phyloP scores from a whole-genome alignment of 2,888 invertebrate genomes.

The Nasonia oneida region DNA sequence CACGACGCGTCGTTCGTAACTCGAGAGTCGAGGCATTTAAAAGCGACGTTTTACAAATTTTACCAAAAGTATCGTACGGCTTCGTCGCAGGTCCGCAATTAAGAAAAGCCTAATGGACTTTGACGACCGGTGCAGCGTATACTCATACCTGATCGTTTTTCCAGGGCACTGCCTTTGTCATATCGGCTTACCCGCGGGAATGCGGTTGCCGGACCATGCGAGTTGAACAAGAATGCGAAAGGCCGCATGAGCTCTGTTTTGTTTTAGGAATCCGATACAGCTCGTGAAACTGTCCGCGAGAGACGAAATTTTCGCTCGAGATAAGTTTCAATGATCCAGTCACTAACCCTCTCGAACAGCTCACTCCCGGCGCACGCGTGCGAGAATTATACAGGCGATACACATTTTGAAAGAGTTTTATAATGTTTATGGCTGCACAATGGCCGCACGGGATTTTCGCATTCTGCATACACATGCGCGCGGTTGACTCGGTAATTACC shows the following conservation, averaged over 20 bases:
- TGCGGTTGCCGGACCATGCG: not conserved
- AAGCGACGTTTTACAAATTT: no score
- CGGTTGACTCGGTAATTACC: slow-evolving; percentile 32
- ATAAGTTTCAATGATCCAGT: not conserved
- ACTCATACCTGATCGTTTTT: not conserved
- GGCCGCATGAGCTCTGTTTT: not conserved
- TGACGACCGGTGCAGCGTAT: not conserved
- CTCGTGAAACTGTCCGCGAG: no score
- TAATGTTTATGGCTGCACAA: not conserved
- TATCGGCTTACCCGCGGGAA: not conserved
- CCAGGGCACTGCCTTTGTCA: not conserved
- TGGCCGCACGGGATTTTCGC: slow-evolving; percentile 1
- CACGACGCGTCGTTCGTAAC: no score
- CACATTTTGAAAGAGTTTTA: slow-evolving; percentile 13
- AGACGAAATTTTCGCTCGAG: not conserved
- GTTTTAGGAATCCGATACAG: not conserved
- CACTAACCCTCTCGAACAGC: not conserved
- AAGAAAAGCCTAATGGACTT: not conserved
- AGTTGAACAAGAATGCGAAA: not conserved
- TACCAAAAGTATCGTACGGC: not conserved
- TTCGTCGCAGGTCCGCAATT: not conserved
- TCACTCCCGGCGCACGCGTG: not conserved
- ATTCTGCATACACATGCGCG: not conserved
- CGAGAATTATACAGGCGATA: not conserved
- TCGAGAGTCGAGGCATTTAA: no score